A percentile compares a stretch with the other conserved stretches of the same genome.
These are phyloP conservation scores for Caerostris darwini DNA, from an alignment of 1,140 invertebrate species.

Conservation along the genomic window DNA sequence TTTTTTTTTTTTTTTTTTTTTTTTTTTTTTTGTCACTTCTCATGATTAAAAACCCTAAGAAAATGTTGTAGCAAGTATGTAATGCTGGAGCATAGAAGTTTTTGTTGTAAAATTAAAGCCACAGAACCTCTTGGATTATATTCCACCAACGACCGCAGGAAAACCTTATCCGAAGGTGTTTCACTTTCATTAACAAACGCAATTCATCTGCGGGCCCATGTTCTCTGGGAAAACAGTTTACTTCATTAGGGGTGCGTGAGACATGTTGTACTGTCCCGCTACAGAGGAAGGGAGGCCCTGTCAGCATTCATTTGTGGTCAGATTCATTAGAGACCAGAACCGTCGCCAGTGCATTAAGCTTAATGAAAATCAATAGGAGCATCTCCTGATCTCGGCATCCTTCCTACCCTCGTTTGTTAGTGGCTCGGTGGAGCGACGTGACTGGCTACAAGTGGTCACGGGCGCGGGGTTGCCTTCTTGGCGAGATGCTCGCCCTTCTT, in stretches of 20 bases:
- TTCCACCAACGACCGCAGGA: too few species aligned
- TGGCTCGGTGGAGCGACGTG: background rate
- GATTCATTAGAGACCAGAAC: constrained; percentile 48
- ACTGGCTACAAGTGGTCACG: constrained; percentile 42
- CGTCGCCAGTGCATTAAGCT: constrained; percentile 60
- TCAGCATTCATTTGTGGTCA: constrained; percentile 51
- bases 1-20: too few species aligned
- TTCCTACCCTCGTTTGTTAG: constrained; percentile 42
- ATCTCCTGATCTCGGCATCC: constrained; percentile 32
- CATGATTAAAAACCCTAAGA: too few species aligned
- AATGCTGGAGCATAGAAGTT: too few species aligned
- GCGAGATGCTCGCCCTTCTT: background rate
- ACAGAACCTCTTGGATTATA: too few species aligned
- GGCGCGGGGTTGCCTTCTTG: background rate
- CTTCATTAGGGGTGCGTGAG: constrained; percentile 25
- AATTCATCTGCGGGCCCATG: background rate
- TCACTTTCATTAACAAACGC: constrained; percentile 16
- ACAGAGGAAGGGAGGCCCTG: constrained; percentile 53
- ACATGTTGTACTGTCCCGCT: background rate
- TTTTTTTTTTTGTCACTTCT: too few species aligned
- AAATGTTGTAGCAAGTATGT: too few species aligned
- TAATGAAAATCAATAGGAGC: constrained; percentile 71
- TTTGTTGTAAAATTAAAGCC: too few species aligned
- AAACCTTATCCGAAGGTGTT: constrained; percentile 5
- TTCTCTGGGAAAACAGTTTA: constrained; percentile 10